Percentiles rank a stretch among this genome's conserved stretches.
Evolutionary conservation across 2,113 vertebrate genomes (phyloP).

Genomic region (Myodes glareolus): DNA sequence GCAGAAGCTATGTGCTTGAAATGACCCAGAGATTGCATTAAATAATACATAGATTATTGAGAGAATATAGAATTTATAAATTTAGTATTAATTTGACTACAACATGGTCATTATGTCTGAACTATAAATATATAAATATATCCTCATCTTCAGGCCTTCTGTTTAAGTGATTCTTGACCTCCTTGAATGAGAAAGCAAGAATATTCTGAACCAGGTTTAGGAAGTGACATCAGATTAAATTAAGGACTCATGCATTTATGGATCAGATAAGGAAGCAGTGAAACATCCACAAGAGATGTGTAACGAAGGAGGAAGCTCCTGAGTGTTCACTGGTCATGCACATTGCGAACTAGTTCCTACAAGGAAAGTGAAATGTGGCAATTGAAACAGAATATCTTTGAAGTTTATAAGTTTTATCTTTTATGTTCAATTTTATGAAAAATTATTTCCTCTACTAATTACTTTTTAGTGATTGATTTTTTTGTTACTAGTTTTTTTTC

Average conservation of each 20-base stretch:
- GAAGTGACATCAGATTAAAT: constrained; percentile 85
- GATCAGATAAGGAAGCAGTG: constrained; percentile 72
- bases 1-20: constrained; percentile 74
- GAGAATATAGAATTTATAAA: constrained; percentile 68
- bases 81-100: constrained; percentile 84
- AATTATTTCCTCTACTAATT: background rate
- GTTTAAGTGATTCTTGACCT: constrained; percentile 62
- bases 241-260: constrained; percentile 84
- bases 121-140: constrained; percentile 72
- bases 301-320: constrained; percentile 80
- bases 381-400: background rate
- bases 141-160: constrained; percentile 57
- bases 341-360: constrained; percentile 69
- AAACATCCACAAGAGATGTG: constrained; percentile 79
- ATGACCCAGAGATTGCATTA: constrained; percentile 73
- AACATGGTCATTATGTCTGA: constrained; percentile 71
- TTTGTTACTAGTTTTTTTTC: background rate
- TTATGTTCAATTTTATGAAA: background rate
- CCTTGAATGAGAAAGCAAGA: constrained; percentile 62
- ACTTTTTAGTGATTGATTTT: background rate
- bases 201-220: background rate
- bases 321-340: constrained; percentile 68
- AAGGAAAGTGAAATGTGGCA: background rate
- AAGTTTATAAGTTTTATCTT: background rate
- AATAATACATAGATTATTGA: constrained; percentile 84